Percentiles rank a stretch among this genome's conserved stretches.
Conservation (phyloP, 2,797 vertebrate species). For the Hozukius guyotensis region DNA sequence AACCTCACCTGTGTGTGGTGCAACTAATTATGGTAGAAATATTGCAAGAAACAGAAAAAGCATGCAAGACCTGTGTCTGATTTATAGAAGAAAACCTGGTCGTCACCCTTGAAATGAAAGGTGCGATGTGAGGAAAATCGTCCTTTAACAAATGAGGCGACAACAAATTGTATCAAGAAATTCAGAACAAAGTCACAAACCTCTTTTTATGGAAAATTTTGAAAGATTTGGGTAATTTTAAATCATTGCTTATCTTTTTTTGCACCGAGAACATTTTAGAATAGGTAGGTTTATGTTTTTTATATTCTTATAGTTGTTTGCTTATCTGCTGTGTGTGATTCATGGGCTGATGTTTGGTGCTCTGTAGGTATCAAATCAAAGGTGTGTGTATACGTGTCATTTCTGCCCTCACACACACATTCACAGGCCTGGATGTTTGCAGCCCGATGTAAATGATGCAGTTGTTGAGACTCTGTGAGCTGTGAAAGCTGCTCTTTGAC, state of each 20-base stretch:
- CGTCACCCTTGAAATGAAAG: not conserved
- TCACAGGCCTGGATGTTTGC: constrained; percentile 13
- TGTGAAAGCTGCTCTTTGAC: constrained; percentile 76
- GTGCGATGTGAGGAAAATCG: not conserved
- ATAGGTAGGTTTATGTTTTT: not conserved
- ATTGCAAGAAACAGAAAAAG: accelerated
- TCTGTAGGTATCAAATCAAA: constrained; percentile 9
- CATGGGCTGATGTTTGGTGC: not conserved
- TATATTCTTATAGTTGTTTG: not conserved
- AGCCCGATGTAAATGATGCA: constrained; percentile 62
- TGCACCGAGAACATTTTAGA: not conserved
- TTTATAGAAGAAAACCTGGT: not conserved
- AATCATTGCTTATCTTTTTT: not conserved
- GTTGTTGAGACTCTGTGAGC: constrained; percentile 55
- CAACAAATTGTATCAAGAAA: not conserved
- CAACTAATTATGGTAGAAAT: not conserved
- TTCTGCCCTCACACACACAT: constrained; percentile 8
- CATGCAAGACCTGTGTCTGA: not conserved
- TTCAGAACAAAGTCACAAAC: not conserved
- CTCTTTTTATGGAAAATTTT: not conserved
- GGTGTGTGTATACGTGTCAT: constrained; percentile 25
- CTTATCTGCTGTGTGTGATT: not conserved
- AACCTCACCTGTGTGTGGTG: not conserved
- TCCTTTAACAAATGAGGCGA: not conserved
- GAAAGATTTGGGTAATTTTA: not conserved